A percentile compares a stretch with the other conserved stretches of the same genome.
These are phyloP conservation scores for Macrocentrus cingulum DNA, from an alignment of 1,140 invertebrate species.

Conservation along the genomic window DNA sequence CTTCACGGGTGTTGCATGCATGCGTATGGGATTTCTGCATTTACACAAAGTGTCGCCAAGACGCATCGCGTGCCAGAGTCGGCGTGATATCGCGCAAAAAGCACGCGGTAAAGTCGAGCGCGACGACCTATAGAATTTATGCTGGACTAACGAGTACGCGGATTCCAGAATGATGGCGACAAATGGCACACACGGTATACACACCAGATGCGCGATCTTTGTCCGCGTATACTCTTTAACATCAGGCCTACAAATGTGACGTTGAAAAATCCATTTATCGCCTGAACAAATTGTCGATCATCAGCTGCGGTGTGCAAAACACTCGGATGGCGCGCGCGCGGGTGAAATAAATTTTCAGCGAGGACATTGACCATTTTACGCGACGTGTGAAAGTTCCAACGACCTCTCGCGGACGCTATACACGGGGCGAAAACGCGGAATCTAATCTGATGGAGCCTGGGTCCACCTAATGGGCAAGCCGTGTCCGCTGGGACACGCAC, in stretches of 20 bases:
- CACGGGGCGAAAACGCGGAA: slow-evolving; percentile 30
- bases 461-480: slow-evolving; percentile 39
- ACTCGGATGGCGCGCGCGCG: too few relatives aligned
- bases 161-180: slow-evolving; percentile 19
- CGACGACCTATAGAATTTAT: slow-evolving; percentile 8
- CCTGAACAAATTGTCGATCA: background rate
- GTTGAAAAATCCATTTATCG: background rate
- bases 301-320: too few relatives aligned
- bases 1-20: too few relatives aligned
- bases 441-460: slow-evolving; percentile 37
- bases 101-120: background rate
- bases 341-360: background rate
- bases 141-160: slow-evolving; percentile 15
- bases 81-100: slow-evolving; percentile 3
- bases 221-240: background rate
- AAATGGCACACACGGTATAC: slow-evolving; percentile 10
- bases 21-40: too few relatives aligned
- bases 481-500: slow-evolving; percentile 35
- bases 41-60: slow-evolving; percentile 14
- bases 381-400: too few relatives aligned
- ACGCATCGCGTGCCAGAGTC: slow-evolving; percentile 13
- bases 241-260: background rate
- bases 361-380: background rate
- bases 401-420: slow-evolving; percentile 17
- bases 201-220: background rate